Conservation (phyloP, 2,113 vertebrate genomes). For the Tychaedon coryphoeus region DNA sequence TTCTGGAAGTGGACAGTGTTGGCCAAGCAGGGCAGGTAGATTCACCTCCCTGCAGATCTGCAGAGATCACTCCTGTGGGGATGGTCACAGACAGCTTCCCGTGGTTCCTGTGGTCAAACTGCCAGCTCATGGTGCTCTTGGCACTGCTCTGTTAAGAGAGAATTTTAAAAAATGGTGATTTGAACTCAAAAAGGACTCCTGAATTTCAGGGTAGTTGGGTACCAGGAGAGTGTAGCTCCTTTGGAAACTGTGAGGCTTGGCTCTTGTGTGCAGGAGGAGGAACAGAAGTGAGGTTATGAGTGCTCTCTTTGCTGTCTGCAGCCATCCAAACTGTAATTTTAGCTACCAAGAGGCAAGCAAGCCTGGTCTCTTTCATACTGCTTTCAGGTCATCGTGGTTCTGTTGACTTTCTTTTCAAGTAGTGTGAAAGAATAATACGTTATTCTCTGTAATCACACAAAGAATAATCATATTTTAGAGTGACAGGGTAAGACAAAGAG, state of each 20-base stretch:
- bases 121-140: background rate
- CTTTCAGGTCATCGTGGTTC: background rate
- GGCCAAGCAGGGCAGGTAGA: background rate
- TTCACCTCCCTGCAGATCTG: background rate
- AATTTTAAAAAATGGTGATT: background rate
- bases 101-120: background rate
- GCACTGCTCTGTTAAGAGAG: background rate
- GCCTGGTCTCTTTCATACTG: background rate
- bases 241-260: background rate
- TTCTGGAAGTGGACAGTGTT: background rate
- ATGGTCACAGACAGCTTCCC: background rate
- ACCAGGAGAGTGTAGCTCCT: background rate
- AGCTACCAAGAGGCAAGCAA: background rate
- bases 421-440: background rate
- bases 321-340: background rate
- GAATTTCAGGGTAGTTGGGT: background rate
- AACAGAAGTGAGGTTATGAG: background rate
- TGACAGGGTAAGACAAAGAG: background rate
- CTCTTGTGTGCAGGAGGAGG: background rate
- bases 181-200: background rate
- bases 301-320: background rate
- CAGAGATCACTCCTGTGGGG: background rate
- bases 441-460: background rate
- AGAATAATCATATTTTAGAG: background rate
- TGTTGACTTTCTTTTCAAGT: background rate